phyloP scores from a whole-genome alignment of 1,140 invertebrate species.

The Bathynomus jamesi region DNA sequence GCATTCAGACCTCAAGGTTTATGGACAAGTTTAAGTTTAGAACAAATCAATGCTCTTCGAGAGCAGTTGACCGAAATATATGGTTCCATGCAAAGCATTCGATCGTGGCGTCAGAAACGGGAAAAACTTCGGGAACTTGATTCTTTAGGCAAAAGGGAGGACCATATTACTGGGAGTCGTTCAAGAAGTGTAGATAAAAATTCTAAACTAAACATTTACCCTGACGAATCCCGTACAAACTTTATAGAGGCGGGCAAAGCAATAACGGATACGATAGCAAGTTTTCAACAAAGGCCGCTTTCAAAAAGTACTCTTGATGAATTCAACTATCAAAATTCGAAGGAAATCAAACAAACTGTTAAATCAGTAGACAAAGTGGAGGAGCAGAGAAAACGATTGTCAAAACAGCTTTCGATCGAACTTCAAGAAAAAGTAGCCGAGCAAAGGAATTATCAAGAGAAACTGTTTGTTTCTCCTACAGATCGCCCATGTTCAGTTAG shows the following conservation, averaged over 20 bases:
- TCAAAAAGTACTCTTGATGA: neutral
- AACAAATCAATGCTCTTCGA: conserved; percentile 72
- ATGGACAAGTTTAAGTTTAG: conserved; percentile 73
- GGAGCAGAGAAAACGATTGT: conserved; percentile 29
- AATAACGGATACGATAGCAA: neutral
- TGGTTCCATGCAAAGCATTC: conserved; percentile 48
- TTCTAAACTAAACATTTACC: neutral
- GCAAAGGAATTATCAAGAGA: conserved; percentile 11
- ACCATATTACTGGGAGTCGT: too few relatives aligned
- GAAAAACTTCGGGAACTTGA: neutral
- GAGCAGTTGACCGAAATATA: conserved; percentile 75
- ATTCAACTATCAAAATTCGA: neutral
- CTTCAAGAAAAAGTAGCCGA: conserved; percentile 29
- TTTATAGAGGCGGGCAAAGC: neutral
- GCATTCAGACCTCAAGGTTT: conserved; percentile 28
- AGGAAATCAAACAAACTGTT: neutral
- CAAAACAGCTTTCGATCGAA: conserved; percentile 33
- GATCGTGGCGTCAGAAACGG: conserved; percentile 37
- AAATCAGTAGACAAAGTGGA: conserved; percentile 8
- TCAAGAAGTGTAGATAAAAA: too few relatives aligned
- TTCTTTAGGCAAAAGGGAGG: neutral
- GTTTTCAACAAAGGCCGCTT: neutral
- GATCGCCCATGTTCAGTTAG: conserved; percentile 25
- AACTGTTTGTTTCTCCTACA: neutral
- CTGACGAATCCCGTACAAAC: neutral